These are phyloP conservation scores for Botia kubotai DNA, from an alignment of 2,797 vertebrate genomes.

Conservation along the genomic window DNA sequence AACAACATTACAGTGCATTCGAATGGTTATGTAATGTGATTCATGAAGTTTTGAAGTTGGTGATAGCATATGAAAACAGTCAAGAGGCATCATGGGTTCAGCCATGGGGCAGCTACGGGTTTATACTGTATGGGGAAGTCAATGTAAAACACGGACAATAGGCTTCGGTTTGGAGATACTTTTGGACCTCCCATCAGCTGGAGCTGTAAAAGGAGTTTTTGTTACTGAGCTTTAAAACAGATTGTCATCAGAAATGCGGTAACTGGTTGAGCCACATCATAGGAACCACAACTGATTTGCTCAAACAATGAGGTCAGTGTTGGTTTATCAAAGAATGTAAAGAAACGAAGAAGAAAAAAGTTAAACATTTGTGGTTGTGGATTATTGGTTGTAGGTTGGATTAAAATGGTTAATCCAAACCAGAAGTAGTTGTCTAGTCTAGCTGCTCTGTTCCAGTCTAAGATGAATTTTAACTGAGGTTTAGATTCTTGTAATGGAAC, in stretches of 20 bases:
- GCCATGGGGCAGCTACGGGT: not conserved
- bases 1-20: no score
- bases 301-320: not conserved
- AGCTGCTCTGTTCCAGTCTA: not conserved
- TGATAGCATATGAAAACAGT: slow-evolving; percentile 18
- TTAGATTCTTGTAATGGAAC: slow-evolving; percentile 46
- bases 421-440: not conserved
- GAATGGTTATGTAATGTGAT: slow-evolving; percentile 10
- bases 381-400: slow-evolving; percentile 8
- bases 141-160: slow-evolving; percentile 25
- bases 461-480: slow-evolving; percentile 11
- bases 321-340: not conserved
- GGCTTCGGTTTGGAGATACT: slow-evolving; percentile 25
- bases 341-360: not conserved
- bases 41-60: not conserved
- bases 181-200: slow-evolving; percentile 5
- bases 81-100: not conserved
- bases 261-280: slow-evolving; percentile 26
- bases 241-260: slow-evolving; percentile 8
- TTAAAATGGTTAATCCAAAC: slow-evolving; percentile 1
- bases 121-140: not conserved
- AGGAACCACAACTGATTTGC: slow-evolving; percentile 24
- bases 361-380: not conserved
- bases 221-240: not conserved
- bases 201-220: slow-evolving; percentile 12